phyloP scores from a whole-genome alignment of 2,888 invertebrate species.

The Gastracanthus pulcherrimus region DNA sequence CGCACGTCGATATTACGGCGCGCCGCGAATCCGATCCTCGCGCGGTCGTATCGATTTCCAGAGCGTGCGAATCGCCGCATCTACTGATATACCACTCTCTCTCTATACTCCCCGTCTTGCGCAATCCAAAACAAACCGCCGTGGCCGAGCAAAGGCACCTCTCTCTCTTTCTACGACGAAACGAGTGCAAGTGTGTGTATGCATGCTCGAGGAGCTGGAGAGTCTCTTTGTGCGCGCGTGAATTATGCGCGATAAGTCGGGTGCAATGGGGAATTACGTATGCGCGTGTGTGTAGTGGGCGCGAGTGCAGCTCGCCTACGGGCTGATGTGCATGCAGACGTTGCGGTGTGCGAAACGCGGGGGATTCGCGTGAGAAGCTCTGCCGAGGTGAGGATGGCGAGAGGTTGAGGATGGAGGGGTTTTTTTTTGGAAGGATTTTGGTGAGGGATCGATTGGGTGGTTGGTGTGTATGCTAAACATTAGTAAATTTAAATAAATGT shows the following conservation, averaged over 20 bases:
- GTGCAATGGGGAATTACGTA: conserved; percentile 3
- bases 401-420: background rate
- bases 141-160: background rate
- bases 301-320: background rate
- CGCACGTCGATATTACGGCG: background rate
- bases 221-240: conserved; percentile 1
- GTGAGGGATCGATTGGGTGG: background rate
- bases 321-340: background rate
- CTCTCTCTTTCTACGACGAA: background rate
- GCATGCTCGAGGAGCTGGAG: background rate
- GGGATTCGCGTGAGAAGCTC: background rate
- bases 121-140: conserved; percentile 32
- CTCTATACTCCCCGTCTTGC: background rate
- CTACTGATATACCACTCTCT: background rate
- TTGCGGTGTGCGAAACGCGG: no score
- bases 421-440: no score
- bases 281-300: background rate
- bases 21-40: conserved; percentile 7
- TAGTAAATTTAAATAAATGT: no score
- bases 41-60: conserved; percentile 21
- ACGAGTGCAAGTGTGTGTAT: background rate
- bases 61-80: conserved; percentile 33
- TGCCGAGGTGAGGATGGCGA: background rate
- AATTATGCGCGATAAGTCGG: background rate
- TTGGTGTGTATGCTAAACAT: no score